Evolutionary conservation across 2,797 vertebrate genomes (phyloP).

Genomic region (Limosa lapponica): DNA sequence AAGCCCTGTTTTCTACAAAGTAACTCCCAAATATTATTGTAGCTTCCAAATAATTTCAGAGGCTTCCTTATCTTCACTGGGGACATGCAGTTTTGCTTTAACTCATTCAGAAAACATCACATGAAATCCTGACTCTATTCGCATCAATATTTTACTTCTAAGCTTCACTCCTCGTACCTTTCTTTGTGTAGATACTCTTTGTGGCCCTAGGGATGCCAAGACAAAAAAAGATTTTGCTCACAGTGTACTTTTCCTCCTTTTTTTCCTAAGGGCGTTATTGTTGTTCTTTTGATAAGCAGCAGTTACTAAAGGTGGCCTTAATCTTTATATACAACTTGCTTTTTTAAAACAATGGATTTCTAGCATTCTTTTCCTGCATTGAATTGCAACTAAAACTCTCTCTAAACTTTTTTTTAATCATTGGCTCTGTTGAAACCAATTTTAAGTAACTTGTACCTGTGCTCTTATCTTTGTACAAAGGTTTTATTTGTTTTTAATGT

Average conservation of each 20-base stretch:
- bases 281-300: background rate
- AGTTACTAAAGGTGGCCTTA: background rate
- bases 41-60: background rate
- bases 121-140: background rate
- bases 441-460: background rate
- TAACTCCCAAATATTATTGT: background rate
- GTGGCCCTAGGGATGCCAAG: background rate
- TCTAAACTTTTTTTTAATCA: background rate
- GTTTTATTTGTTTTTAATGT: background rate
- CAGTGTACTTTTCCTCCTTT: background rate
- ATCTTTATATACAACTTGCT: background rate
- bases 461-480: background rate
- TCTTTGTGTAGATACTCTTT: background rate
- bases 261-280: background rate
- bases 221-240: background rate
- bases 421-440: background rate
- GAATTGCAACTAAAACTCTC: background rate
- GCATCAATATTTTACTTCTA: background rate
- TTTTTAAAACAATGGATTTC: background rate
- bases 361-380: background rate
- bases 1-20: background rate
- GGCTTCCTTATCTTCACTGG: background rate
- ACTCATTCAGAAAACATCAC: background rate
- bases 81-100: background rate
- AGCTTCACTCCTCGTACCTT: background rate